A percentile compares a stretch with the other conserved stretches of the same genome.
These are phyloP conservation scores for Talpa occidentalis DNA, from an alignment of 2,113 vertebrate species.

Conservation along the genomic window DNA sequence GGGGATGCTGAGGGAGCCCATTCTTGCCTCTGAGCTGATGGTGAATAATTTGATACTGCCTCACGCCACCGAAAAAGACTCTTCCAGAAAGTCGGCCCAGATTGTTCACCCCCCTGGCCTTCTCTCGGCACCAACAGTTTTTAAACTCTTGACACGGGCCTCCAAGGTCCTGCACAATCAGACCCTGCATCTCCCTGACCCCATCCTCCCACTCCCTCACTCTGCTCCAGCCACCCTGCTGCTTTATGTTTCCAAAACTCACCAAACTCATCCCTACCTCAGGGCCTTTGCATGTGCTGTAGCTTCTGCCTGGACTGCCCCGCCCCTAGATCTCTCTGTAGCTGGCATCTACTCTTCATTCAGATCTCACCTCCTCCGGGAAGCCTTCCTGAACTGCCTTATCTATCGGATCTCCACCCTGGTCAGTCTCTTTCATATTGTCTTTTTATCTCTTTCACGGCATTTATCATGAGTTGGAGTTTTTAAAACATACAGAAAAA, in stretches of 20 bases:
- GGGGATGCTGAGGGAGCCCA: no score
- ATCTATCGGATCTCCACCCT: neutral
- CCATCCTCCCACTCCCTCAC: rapidly evolving
- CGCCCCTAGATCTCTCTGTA: neutral
- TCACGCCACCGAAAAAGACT: neutral
- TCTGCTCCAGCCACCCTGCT: neutral
- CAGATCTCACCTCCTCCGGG: neutral
- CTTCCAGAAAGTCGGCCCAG: neutral
- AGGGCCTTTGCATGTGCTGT: neutral
- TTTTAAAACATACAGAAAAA: neutral
- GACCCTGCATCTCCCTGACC: neutral
- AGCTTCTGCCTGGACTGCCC: neutral
- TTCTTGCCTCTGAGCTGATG: neutral
- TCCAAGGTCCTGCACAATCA: neutral
- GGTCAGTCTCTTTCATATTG: neutral
- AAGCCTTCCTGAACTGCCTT: neutral
- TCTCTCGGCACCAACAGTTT: neutral
- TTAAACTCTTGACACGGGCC: neutral
- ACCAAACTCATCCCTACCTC: neutral
- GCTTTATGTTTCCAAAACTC: neutral
- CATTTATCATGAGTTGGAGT: neutral
- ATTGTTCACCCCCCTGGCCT: neutral
- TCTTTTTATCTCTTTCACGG: neutral
- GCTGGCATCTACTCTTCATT: neutral
- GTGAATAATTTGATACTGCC: neutral